phyloP scores from a whole-genome alignment of 2,888 invertebrate species.

The Calliopum simillimum region DNA sequence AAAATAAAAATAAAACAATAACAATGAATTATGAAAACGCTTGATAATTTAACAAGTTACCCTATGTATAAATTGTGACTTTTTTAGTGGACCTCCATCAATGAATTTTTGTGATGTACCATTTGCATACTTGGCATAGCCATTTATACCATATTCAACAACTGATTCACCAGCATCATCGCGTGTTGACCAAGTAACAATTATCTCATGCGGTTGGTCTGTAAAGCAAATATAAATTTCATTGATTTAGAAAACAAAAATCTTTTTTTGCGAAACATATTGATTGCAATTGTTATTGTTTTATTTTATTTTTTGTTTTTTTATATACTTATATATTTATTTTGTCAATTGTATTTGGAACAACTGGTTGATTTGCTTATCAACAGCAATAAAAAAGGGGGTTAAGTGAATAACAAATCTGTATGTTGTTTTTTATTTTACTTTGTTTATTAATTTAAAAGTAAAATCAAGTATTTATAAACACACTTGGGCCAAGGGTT shows the following conservation, averaged over 20 bases:
- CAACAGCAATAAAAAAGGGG: too few species aligned
- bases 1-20: constrained; percentile 25
- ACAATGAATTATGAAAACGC: constrained; percentile 7
- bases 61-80: constrained; percentile 82
- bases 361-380: neutral
- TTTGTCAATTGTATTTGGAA: neutral
- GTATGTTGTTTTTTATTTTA: too few species aligned
- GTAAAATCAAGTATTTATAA: too few species aligned
- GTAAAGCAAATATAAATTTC: constrained; percentile 49
- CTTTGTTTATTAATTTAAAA: too few species aligned
- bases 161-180: constrained; percentile 75
- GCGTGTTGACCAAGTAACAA: constrained; percentile 87
- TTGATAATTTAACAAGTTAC: constrained; percentile 65
- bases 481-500: too few species aligned
- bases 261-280: neutral
- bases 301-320: neutral
- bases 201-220: constrained; percentile 77
- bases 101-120: constrained; percentile 76
- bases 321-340: neutral
- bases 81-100: constrained; percentile 77
- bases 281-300: constrained; percentile 10
- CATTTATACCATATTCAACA: constrained; percentile 80
- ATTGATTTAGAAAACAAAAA: constrained; percentile 1
- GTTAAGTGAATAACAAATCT: too few species aligned
- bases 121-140: constrained; percentile 67